These are phyloP conservation scores for Oreochromis mossambicus DNA, from an alignment of 2,797 vertebrate genomes.

Conservation along the genomic window DNA sequence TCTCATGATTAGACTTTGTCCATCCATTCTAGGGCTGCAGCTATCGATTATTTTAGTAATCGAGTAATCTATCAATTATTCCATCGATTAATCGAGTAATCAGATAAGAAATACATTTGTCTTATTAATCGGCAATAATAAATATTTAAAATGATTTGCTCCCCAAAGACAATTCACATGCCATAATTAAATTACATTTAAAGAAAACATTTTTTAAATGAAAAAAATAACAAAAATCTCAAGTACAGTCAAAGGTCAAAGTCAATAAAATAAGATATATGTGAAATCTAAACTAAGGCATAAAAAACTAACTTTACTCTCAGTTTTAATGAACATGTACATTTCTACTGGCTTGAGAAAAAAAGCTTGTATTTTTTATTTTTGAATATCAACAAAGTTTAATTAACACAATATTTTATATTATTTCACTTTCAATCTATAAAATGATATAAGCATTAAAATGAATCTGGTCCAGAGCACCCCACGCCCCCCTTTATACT, in stretches of 20 bases:
- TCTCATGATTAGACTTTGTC: background rate
- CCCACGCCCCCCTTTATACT: background rate
- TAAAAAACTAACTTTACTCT: background rate
- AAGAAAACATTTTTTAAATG: background rate
- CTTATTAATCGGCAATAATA: background rate
- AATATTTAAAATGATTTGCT: background rate
- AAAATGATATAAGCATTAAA: background rate
- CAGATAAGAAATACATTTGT: background rate
- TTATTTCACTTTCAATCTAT: background rate
- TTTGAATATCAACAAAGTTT: background rate
- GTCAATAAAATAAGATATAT: background rate
- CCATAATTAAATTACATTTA: background rate
- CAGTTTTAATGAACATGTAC: background rate
- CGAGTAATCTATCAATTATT: background rate
- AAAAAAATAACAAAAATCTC: background rate
- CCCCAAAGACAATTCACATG: background rate
- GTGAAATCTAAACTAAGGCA: background rate
- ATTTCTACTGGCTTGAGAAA: background rate
- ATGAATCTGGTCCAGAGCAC: background rate
- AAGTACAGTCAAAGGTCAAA: background rate
- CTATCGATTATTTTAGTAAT: background rate
- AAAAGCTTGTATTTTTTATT: background rate
- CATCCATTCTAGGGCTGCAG: background rate
- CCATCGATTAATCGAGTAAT: background rate
- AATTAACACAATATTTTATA: background rate